Evolutionary conservation across 2,113 vertebrate species (phyloP), one percentile per base, ranked within the genome.

Genomic region (Atlantisia rogersi): DNA sequence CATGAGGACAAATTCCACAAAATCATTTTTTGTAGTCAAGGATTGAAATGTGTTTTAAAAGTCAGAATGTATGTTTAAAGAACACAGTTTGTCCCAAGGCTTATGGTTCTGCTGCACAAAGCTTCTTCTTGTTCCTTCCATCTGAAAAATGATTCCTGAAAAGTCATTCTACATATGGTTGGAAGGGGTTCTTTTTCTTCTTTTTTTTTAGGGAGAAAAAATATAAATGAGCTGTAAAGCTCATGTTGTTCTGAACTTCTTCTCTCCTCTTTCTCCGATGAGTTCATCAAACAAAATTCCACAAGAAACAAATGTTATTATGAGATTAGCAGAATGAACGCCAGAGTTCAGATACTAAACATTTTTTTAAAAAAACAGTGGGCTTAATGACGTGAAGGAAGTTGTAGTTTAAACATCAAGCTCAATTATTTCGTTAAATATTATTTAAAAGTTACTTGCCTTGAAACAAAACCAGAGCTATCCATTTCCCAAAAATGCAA

Each of bases 401-500:
- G 86, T 37, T 91, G 90, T 56, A 91, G 87, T 90, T 97, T 94
- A 97, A 97, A 96, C 93, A 97, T 87, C 94, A 95, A 96, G 93
- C 97, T 96, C 97, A 90, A 83, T 93, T 82, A 82, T 95, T 90
- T 91, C 90, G 90, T 95, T 97, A 97, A 78, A 82, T 85, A 86
- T 94, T 96, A 92, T 91, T 97, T 94, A 97, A 95, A 96, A 92
- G 74, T 80, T 73, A 76, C 65, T 97, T 86, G 55, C 75, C 93
- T 83, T 82, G 88, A 95, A 96, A 97, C 92, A 96, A 96, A 97
- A 97, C 68, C 94, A 97, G 71, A 96, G 32, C 74, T 95, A 95
- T 90, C 90, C 8, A 70, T 94, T 82, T 53, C 48, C 75, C 82
- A 75, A 94, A 96, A 96, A 94, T 75, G 88, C 90, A 93, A 95